phyloP scores from a whole-genome alignment of 2,888 invertebrate genomes.

The Thereva nobilitata region DNA sequence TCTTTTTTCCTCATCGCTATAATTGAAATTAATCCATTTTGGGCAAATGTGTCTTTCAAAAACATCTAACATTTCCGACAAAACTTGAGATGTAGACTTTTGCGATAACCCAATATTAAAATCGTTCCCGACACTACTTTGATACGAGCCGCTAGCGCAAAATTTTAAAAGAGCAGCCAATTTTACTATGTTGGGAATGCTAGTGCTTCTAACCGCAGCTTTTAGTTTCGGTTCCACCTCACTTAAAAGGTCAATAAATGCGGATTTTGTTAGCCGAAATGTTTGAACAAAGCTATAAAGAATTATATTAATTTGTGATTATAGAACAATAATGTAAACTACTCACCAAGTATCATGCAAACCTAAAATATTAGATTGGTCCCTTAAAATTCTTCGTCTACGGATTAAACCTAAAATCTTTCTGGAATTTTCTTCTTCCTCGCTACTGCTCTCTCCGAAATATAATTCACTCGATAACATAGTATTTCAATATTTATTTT shows the following conservation, averaged over 20 bases:
- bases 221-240: not conserved
- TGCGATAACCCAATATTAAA: not conserved
- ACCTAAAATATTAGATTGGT: no score
- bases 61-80: not conserved
- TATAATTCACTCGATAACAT: no score
- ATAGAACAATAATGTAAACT: no score
- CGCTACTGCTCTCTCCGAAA: no score
- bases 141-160: not conserved
- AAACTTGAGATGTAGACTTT: not conserved
- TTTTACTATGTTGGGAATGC: not conserved
- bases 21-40: not conserved
- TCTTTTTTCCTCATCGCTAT: no score
- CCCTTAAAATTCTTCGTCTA: no score
- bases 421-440: no score
- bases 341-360: no score
- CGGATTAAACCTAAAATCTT: no score
- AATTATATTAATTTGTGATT: no score
- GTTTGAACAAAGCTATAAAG: not conserved
- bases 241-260: not conserved
- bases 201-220: not conserved
- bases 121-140: not conserved
- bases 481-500: no score
- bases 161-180: not conserved
- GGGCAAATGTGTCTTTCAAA: not conserved
- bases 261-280: not conserved